Percentiles rank a stretch among this genome's conserved stretches.
phyloP scores from a whole-genome alignment of 2,888 invertebrate genomes.

The Sinopyrophorus schimmeli region DNA sequence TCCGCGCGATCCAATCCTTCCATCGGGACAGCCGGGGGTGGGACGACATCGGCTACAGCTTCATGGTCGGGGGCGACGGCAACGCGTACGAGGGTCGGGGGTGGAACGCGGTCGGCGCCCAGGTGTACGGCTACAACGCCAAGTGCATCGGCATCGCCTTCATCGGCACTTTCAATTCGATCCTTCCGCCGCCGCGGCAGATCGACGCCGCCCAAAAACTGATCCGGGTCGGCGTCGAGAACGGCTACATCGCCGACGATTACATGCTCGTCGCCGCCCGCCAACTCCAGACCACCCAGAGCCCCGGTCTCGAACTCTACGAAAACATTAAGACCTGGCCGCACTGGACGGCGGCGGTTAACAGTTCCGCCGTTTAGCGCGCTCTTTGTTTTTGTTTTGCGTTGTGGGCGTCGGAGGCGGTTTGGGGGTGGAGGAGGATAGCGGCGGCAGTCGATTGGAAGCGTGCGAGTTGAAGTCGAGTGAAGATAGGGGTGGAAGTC shows the following conservation, averaged over 20 bases:
- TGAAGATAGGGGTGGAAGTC: too few relatives aligned
- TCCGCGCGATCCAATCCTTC: conserved; percentile 66
- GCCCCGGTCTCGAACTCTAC: conserved; percentile 69
- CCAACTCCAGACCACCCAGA: conserved; percentile 67
- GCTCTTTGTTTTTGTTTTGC: too few relatives aligned
- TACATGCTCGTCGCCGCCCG: conserved; percentile 72
- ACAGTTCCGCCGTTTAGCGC: too few relatives aligned
- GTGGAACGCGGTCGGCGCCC: conserved; percentile 74
- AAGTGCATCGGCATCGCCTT: conserved; percentile 72
- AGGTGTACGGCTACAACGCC: conserved; percentile 68
- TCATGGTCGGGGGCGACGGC: conserved; percentile 78
- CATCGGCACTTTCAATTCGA: conserved; percentile 69
- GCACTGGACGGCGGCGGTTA: conserved; percentile 66
- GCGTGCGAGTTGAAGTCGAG: too few relatives aligned
- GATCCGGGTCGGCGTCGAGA: conserved; percentile 64
- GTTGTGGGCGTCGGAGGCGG: too few relatives aligned
- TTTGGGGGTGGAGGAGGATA: too few relatives aligned
- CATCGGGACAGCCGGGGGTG: conserved; percentile 69
- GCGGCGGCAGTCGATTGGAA: too few relatives aligned
- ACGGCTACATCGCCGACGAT: conserved; percentile 63
- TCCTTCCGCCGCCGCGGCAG: conserved; percentile 59
- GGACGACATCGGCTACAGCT: conserved; percentile 77
- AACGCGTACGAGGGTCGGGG: conserved; percentile 75
- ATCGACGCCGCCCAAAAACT: conserved; percentile 65
- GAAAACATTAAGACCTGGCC: conserved; percentile 70